Conservation (phyloP, 2,797 vertebrate species). For the Choloepus didactylus region DNA sequence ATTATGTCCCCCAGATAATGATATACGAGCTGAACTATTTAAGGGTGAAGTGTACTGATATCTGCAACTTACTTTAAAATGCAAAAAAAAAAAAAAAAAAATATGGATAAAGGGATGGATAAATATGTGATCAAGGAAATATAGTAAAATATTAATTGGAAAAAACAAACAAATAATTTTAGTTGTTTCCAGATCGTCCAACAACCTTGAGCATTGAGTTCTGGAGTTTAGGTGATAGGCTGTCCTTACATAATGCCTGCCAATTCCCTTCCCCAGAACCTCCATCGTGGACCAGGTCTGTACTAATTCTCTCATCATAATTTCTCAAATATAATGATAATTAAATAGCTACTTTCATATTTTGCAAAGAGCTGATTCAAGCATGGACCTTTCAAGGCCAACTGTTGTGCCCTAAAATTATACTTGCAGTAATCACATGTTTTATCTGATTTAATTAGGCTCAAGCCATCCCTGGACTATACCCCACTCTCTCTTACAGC, state of each 20-base stretch:
- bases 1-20: too few species aligned
- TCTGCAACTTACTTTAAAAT: too few species aligned
- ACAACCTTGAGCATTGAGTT: neutral
- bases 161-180: neutral
- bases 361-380: neutral
- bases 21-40: too few species aligned
- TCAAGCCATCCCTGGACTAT: neutral
- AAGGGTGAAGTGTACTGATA: too few species aligned
- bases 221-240: neutral
- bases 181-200: neutral
- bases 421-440: neutral
- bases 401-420: neutral
- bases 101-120: too few species aligned
- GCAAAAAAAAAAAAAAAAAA: too few species aligned
- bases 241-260: neutral
- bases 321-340: neutral
- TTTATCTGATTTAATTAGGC: neutral
- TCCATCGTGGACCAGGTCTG: neutral
- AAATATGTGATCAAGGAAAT: too few species aligned
- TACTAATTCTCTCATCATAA: neutral
- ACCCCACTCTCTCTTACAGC: neutral
- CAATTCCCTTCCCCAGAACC: neutral
- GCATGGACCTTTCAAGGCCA: neutral
- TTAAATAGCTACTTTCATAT: neutral
- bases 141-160: too few species aligned